Percentiles rank a stretch among this genome's conserved stretches.
phyloP scores from a whole-genome alignment of 2,888 invertebrate species.

The Blomia tropicalis region DNA sequence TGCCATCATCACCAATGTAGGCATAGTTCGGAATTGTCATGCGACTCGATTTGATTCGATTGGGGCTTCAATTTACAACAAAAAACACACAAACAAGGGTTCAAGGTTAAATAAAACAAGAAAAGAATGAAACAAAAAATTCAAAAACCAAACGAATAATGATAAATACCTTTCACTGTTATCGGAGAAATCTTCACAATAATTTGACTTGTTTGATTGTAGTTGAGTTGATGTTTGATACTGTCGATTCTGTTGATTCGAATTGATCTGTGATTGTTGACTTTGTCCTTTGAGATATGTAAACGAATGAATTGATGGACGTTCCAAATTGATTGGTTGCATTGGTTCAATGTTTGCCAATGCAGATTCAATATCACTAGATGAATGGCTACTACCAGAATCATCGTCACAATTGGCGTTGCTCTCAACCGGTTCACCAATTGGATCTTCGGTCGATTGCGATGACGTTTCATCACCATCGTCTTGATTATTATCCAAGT shows the following conservation, averaged over 20 bases:
- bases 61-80: too few relatives aligned
- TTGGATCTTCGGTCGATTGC: not conserved
- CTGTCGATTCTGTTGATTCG: not conserved
- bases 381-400: not conserved
- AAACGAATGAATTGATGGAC: slow-evolving; percentile 26
- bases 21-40: not conserved
- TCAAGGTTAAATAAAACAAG: too few relatives aligned
- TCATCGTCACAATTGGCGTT: not conserved
- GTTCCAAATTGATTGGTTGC: slow-evolving; percentile 52
- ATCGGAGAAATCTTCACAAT: slow-evolving; percentile 5
- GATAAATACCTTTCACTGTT: slow-evolving; percentile 6
- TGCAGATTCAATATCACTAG: slow-evolving; percentile 42
- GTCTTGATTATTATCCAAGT: too few relatives aligned
- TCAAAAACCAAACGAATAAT: too few relatives aligned
- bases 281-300: not conserved
- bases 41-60: not conserved
- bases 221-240: not conserved
- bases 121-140: too few relatives aligned
- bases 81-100: too few relatives aligned
- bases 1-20: too few relatives aligned
- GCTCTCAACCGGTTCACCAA: not conserved
- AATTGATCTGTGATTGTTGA: not conserved
- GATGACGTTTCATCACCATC: slow-evolving; percentile 42
- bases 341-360: slow-evolving; percentile 71
- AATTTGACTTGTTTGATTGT: too few relatives aligned